Base-by-base conservation (phyloP, 2,888 invertebrate species). In the Synanthedon vespiformis region DNA sequence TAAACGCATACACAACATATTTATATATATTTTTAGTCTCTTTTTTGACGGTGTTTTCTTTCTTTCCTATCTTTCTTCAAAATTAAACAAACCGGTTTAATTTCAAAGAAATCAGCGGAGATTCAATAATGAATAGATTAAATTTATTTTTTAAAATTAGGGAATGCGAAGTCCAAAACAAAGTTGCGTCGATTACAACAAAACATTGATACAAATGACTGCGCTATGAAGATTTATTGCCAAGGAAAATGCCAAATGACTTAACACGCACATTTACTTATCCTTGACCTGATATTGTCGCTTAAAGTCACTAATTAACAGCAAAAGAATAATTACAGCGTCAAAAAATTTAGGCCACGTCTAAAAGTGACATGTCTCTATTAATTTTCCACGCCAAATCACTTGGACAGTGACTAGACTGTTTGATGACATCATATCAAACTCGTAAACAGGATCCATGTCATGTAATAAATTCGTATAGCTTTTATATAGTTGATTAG, bases 231-330 rank as follows among this genome's bases (percentile, higher is more conserved):
- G 44, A 44, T 14, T 13, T 44, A 14, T 44, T 44, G 12, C 44
- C 44, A 44, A 5, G 4, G 13, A 14, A 44, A 44, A 44, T 34
- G 34, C 34, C 8, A 44, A 44, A 44, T 44, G 14, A 12, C 44
- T 44, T 44, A 44, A 44, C 14, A 12, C 13, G 44, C 44, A 44
- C 44, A 44, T 44, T 44, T 44, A 44, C 14, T 44, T 44, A 53
- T 51, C 63, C 64, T 59, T 64, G 64, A 57, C 62, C 63, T 49
- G 50, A 60, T 61, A 67, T 57, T 56, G 56, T 49, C 49, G 52
- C 50, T 44, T 52, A 60, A 59, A 61, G 56, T 57, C 13, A 60
- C 57, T 57, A 53, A 58, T 56, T 58, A 60, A 55, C 50, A 57
- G 54, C 53, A 56, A 53, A 57, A 62, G 58, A 57, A 47, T 56